These are phyloP conservation scores for Nesoenas mayeri DNA, from an alignment of 2,113 vertebrate species.

Conservation along the genomic window DNA sequence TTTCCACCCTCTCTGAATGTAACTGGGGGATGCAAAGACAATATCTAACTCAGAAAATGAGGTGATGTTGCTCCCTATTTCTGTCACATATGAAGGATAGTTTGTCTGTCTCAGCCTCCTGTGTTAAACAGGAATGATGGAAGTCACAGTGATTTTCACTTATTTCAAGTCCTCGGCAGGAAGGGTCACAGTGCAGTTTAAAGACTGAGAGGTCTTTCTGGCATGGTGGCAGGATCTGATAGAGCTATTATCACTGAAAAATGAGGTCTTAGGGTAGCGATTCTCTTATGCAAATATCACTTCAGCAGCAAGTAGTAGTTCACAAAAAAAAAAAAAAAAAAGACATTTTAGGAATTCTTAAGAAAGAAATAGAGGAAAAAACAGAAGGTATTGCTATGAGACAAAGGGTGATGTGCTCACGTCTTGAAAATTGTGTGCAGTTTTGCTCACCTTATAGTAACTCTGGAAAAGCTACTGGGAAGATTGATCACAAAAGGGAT, in stretches of 20 bases:
- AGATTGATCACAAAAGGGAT: background rate
- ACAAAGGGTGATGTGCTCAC: background rate
- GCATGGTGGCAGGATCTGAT: background rate
- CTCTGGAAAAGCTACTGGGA: background rate
- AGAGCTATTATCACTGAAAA: background rate
- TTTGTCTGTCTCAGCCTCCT: background rate
- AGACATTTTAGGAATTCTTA: background rate
- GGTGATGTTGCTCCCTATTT: background rate
- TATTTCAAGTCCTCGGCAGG: background rate
- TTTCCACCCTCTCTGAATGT: background rate
- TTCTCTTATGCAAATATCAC: background rate
- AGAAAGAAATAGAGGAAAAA: background rate
- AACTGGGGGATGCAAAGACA: background rate
- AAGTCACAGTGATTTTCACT: background rate
- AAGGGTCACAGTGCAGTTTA: background rate
- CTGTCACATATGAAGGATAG: background rate
- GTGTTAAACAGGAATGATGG: background rate
- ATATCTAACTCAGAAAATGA: background rate
- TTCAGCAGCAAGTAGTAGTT: background rate
- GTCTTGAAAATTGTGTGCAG: background rate
- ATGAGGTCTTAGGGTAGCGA: background rate
- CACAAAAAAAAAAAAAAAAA: background rate
- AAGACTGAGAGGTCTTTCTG: background rate
- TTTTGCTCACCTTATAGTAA: background rate
- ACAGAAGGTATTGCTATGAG: background rate